phyloP scores from a whole-genome alignment of 2,797 vertebrate species.

The Synaphobranchus kaupii region DNA sequence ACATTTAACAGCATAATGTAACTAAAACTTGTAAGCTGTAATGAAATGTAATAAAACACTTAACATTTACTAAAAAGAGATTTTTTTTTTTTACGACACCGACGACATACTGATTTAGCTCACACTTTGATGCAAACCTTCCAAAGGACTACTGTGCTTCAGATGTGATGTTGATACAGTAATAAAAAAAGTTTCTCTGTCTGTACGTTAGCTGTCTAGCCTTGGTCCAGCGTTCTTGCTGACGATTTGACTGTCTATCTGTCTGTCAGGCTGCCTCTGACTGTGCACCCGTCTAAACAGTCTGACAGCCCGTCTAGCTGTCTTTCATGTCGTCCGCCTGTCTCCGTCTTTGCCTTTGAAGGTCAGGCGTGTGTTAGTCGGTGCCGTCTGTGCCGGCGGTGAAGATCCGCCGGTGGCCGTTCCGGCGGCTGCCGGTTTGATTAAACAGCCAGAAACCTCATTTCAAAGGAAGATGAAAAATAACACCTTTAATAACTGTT shows the following conservation, averaged over 20 bases:
- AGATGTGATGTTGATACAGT: neutral
- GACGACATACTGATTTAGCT: neutral
- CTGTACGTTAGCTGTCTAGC: neutral
- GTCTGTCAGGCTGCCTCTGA: neutral
- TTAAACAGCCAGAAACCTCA: constrained; percentile 2
- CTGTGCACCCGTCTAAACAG: neutral
- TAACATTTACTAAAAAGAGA: neutral
- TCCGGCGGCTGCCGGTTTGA: constrained; percentile 39
- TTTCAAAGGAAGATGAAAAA: constrained; percentile 8
- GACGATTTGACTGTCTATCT: neutral
- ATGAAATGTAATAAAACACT: neutral
- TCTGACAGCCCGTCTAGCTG: neutral
- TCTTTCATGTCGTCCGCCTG: neutral
- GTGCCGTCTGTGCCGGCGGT: neutral
- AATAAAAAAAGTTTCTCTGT: neutral
- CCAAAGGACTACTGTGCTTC: neutral
- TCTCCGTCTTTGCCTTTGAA: constrained; percentile 2
- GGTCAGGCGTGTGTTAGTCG: constrained; percentile 24
- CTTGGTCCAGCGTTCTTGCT: neutral
- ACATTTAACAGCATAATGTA: neutral
- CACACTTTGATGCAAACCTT: no score
- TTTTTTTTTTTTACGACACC: neutral
- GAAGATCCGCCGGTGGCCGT: constrained; percentile 9
- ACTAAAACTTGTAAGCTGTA: neutral
- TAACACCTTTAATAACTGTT: constrained; percentile 44